Percentiles rank a stretch among this genome's conserved stretches.
phyloP scores from a whole-genome alignment of 2,797 vertebrate genomes.

The Poecile montanus region DNA sequence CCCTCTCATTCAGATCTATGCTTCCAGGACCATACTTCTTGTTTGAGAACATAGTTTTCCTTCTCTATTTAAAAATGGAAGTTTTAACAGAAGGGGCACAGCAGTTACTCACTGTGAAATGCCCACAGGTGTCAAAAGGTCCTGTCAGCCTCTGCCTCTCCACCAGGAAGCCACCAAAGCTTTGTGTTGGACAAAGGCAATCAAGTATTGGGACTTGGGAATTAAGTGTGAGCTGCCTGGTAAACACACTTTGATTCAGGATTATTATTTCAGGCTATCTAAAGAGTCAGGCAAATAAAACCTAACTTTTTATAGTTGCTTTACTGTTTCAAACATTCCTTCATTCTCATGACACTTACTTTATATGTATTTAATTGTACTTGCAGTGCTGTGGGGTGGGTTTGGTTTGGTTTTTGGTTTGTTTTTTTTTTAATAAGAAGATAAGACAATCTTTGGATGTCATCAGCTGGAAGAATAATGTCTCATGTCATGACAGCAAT shows the following conservation, averaged over 20 bases:
- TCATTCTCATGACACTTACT: neutral
- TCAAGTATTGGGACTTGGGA: neutral
- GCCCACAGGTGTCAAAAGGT: neutral
- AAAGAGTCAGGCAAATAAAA: neutral
- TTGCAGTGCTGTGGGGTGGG: accelerated
- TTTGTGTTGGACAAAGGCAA: neutral
- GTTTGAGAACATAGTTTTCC: neutral
- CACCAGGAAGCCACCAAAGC: neutral
- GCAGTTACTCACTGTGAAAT: neutral
- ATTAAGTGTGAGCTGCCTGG: neutral
- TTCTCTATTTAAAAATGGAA: neutral
- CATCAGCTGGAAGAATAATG: neutral
- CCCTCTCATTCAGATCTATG: neutral
- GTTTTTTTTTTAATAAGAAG: neutral
- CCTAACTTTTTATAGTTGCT: neutral
- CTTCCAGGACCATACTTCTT: neutral
- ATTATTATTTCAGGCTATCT: neutral
- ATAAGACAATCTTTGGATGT: neutral
- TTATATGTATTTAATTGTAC: constrained; percentile 2
- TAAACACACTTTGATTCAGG: neutral
- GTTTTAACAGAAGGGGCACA: neutral
- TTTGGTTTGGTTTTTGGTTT: no score
- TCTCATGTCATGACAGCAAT: neutral
- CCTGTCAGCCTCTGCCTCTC: neutral
- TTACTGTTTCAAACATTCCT: neutral